phyloP scores from a whole-genome alignment of 2,113 vertebrate genomes.

The Euleptes europaea region DNA sequence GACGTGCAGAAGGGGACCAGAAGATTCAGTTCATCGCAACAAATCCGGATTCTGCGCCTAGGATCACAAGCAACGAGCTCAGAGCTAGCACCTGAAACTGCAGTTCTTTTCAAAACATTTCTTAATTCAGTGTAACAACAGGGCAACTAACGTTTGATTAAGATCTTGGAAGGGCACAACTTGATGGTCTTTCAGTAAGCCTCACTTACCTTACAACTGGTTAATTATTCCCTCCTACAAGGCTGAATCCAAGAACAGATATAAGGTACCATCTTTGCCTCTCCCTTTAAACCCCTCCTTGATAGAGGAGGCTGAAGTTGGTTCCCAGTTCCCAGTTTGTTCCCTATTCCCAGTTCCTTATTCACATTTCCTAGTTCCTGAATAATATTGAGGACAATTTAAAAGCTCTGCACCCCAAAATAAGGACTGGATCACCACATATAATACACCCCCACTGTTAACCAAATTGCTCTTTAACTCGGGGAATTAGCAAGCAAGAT shows the following conservation, averaged over 20 bases:
- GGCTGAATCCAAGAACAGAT: not conserved
- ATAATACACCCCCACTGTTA: too few relatives aligned
- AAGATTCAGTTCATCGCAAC: conserved; percentile 91
- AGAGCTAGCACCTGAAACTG: not conserved
- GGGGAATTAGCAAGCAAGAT: too few relatives aligned
- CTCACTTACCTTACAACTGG: not conserved
- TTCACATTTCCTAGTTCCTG: too few relatives aligned
- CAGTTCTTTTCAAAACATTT: not conserved
- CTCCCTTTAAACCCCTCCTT: not conserved
- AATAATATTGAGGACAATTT: too few relatives aligned
- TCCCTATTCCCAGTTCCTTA: too few relatives aligned
- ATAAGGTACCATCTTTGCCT: not conserved
- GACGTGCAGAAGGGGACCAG: conserved; percentile 88
- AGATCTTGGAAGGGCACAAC: not conserved
- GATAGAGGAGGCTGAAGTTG: too few relatives aligned
- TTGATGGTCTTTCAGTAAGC: not conserved
- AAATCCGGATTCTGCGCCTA: conserved; percentile 89
- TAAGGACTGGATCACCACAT: too few relatives aligned
- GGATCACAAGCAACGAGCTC: not conserved
- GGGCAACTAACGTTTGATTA: not conserved
- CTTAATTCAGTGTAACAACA: not conserved
- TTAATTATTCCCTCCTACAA: not conserved
- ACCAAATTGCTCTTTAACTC: too few relatives aligned
- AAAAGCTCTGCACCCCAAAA: too few relatives aligned
- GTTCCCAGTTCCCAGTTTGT: too few relatives aligned